Base-by-base conservation (phyloP, 2,797 vertebrate species). In the Typhlichthys eigenmanni region DNA sequence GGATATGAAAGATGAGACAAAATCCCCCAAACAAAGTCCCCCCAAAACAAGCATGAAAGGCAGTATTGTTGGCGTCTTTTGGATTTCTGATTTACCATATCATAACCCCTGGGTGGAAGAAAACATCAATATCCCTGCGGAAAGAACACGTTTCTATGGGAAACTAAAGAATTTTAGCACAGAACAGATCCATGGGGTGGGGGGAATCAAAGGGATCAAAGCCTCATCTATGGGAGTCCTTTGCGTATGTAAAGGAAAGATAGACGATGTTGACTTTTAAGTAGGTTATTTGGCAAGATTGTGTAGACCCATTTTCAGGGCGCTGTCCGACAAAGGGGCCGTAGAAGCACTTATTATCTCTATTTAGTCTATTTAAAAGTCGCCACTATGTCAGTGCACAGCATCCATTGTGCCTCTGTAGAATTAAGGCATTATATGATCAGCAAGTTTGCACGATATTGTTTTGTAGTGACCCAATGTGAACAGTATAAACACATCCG, bases 21-120 rank as follows among this genome's bases (percentile, higher is more conserved):
- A 85, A 79, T 8, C 7, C 7, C 7, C 69, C 72, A 81, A 80
- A 88, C 90, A 91, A 91, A 91, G 76, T 72, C 80, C 38, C 38
- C 52, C 79, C 81, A 85, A 89, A 77, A 76, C 81, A 80, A 83
- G 88, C 90, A 82, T 96, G 95, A 97, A 98, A 94, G 90, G 91
- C 68, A 87, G 90, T 89, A 95, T 98, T 98, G 96, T 98, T 91
- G 89, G 71, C 72, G 91, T 92, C 92, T 94, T 93, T 89, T 96
- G 91, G 93, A 90, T 92, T 88, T 95, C 91, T 95, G 96, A 97
- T 98, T 96, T 93, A 98, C 95, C 96, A 96, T 97, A 96, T 98
- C 95, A 96, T 96, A 96, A 97, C 96, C 96, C 97, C 96, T 90
- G 95, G 93, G 93, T 95, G 88, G 96, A 95, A 95, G 95, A 96